Evolutionary conservation across 2,888 invertebrate genomes (phyloP).

Genomic region (Acleris cristana): DNA sequence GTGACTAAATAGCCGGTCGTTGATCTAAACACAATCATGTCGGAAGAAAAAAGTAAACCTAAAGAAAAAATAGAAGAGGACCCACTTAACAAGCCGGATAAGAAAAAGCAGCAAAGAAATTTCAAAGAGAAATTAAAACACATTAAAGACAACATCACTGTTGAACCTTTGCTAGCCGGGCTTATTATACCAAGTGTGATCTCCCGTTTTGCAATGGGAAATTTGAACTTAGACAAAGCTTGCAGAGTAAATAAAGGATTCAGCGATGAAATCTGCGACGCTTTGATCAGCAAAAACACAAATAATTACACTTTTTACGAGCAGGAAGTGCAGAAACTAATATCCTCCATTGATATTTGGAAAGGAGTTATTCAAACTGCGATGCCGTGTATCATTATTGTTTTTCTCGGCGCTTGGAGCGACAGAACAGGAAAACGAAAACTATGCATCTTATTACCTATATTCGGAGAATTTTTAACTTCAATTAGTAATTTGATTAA

Average conservation of each 20-base stretch:
- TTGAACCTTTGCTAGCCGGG: conserved; percentile 88
- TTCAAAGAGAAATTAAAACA: conserved; percentile 64
- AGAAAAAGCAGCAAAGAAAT: conserved; percentile 52
- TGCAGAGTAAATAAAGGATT: conserved; percentile 71
- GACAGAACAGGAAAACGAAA: conserved; percentile 84
- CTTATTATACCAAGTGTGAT: conserved; percentile 87
- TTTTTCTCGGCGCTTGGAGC: conserved; percentile 86
- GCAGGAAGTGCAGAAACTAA: conserved; percentile 84
- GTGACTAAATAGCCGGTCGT: neutral
- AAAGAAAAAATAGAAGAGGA: conserved; percentile 65
- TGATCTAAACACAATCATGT: conserved; percentile 51
- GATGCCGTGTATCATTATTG: conserved; percentile 82
- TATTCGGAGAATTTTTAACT: conserved; percentile 80
- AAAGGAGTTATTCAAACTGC: conserved; percentile 82
- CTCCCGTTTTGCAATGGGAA: conserved; percentile 88
- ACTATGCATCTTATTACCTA: conserved; percentile 82
- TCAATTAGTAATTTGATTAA: conserved; percentile 79
- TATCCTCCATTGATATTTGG: conserved; percentile 83
- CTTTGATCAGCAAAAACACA: conserved; percentile 62
- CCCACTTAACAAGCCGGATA: conserved; percentile 61
- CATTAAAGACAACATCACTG: conserved; percentile 85
- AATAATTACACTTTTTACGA: conserved; percentile 86
- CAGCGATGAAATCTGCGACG: conserved; percentile 68
- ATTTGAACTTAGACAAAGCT: conserved; percentile 77
- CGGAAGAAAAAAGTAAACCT: conserved; percentile 59